Evolutionary conservation across 2,797 vertebrate genomes (phyloP), one percentile per base, ranked within the genome.

Genomic region (Gambelia wislizenii): DNA sequence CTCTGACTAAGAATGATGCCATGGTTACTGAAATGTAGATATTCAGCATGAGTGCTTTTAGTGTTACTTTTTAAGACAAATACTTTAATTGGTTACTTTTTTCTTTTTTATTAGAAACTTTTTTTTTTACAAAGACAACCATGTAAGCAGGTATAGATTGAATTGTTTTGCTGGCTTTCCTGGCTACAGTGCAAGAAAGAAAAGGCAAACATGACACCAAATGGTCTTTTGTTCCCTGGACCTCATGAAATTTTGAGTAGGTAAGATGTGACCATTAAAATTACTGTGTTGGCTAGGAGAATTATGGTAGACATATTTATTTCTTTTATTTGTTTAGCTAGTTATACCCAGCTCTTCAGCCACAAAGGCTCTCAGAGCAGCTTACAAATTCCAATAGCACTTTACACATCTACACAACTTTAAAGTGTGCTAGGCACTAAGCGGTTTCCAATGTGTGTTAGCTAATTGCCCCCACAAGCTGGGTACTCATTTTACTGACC

Each of bases 11-110:
- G 79, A 94, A 67, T 39, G 44, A 91, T 84, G 44, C 70, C 76
- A 44, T 12, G 81, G 89, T 93, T 94, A 86, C 47, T 89, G 39
- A 27, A 89, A 92, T 89, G 88, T 88, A 44, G 79, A 93, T 83
- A 74, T 89, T 93, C 3, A 85, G 84, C 87, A 74, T 12, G 59
- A 93, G 83, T 80, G 77, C 20, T 30, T n/a, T 5, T 39, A 2
- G 36, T 84, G 74, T 74, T 86, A 89, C 91, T 88, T 90, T 79
- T 6, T 7, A 70, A 76, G 56, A 44, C 6, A 20, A 94, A 72
- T 9, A 52, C 12, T 90, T 91, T 7, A n/a, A 16, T 70, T n/a
- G 84, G 25, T 49, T 78, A 42, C 47, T 33, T 75, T 42, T 85
- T 74, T 81, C 61, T 49, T 30, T 59, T 18, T 27, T 44, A 14